Percentiles rank a stretch among this genome's conserved stretches.
phyloP scores from a whole-genome alignment of 2,888 invertebrate genomes.

The Hydraecia micacea region DNA sequence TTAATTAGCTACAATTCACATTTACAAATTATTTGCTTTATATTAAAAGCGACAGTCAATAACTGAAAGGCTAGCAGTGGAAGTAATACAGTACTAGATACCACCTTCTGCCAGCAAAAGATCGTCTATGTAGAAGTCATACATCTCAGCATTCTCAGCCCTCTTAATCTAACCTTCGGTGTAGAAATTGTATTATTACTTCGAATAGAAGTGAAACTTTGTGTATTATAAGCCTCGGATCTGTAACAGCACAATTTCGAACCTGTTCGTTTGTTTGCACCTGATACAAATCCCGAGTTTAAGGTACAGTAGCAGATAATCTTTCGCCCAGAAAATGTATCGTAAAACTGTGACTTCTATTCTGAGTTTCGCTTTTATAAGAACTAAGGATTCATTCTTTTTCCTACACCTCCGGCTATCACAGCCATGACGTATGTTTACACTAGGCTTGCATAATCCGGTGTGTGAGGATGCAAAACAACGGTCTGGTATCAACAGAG shows the following conservation, averaged over 20 bases:
- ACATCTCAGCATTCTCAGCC: not conserved
- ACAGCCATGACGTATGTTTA: conserved; percentile 38
- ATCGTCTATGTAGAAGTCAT: not conserved
- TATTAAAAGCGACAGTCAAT: not conserved
- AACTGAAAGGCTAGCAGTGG: not conserved
- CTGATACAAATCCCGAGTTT: not conserved
- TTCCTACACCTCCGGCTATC: not conserved
- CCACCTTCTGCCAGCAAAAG: not conserved
- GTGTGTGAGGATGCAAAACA: conserved; percentile 54
- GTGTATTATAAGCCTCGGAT: not conserved
- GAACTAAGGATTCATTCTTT: not conserved
- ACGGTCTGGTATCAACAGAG: conserved; percentile 49
- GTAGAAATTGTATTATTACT: not conserved
- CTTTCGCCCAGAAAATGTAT: not conserved
- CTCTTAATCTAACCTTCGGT: not conserved
- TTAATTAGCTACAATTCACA: not conserved
- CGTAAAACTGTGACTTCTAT: not conserved
- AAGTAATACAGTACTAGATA: not conserved
- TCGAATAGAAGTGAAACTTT: not conserved
- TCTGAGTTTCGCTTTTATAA: not conserved
- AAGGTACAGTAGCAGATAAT: too few species aligned
- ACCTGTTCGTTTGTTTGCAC: not conserved
- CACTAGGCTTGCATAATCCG: conserved; percentile 51
- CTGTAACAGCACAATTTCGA: not conserved
- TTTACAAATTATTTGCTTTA: too few species aligned